phyloP scores from a whole-genome alignment of 2,113 vertebrate genomes.

The Barbus barbus region DNA sequence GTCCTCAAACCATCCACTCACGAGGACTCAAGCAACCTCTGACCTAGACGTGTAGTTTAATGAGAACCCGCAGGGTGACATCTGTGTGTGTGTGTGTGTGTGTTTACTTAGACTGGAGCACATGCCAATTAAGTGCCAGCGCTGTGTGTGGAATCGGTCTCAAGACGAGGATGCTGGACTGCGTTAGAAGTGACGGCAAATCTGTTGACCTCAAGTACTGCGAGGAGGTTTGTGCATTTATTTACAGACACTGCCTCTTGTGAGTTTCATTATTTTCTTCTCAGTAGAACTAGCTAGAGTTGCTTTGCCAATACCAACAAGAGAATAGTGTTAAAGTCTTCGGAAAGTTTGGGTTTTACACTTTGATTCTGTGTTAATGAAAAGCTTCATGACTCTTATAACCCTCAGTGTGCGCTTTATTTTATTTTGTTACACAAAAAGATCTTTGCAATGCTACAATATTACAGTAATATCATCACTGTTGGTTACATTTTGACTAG shows the following conservation, averaged over 20 bases:
- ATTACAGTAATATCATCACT: no score
- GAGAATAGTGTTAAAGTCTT: not conserved
- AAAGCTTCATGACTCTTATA: no score
- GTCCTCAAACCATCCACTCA: conserved; percentile 20
- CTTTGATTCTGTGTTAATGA: not conserved
- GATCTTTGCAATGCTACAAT: no score
- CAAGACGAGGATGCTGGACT: conserved; percentile 96
- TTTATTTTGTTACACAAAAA: not conserved
- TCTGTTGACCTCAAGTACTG: conserved; percentile 93
- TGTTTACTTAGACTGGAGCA: conserved; percentile 89
- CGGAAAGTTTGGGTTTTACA: not conserved
- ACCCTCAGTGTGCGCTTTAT: not conserved
- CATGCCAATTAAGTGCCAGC: conserved; percentile 92
- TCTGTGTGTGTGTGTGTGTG: conserved; percentile 23
- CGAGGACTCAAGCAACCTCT: not conserved
- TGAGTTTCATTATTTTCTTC: no score
- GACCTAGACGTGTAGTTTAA: not conserved
- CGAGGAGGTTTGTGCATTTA: conserved; percentile 81
- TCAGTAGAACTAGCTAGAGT: not conserved
- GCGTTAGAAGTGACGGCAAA: conserved; percentile 94
- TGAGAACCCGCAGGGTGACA: conserved; percentile 12
- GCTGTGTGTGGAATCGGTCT: conserved; percentile 91
- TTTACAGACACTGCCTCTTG: not conserved
- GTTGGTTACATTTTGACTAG: no score
- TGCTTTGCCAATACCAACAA: not conserved